Evolutionary conservation across 1,140 invertebrate genomes (phyloP).

Genomic region (Heterodera schachtii): DNA sequence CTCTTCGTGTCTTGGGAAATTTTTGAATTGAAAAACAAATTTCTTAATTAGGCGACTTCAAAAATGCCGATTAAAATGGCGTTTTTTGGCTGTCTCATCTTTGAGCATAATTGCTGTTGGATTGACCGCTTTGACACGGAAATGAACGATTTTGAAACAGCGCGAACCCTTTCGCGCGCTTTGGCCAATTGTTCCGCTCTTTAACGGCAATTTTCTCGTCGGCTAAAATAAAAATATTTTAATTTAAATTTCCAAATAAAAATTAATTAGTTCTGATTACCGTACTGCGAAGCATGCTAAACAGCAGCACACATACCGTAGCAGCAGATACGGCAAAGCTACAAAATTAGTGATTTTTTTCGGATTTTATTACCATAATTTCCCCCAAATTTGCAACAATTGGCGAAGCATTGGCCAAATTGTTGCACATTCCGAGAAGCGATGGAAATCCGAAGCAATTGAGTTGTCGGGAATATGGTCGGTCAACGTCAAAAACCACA

Average conservation of each 20-base stretch:
- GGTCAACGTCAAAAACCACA: too few species aligned
- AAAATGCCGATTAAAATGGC: too few species aligned
- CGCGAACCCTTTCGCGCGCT: conserved; percentile 44
- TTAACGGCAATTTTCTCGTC: neutral
- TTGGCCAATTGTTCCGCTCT: neutral
- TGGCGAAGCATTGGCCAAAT: too few species aligned
- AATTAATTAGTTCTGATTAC: neutral
- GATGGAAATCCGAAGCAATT: too few species aligned
- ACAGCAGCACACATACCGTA: conserved; percentile 43
- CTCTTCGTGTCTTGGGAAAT: too few species aligned
- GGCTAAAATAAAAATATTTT: neutral
- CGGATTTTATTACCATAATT: neutral
- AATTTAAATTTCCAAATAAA: too few species aligned
- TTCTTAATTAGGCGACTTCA: too few species aligned
- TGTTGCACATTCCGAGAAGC: too few species aligned
- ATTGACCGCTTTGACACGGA: conserved; percentile 2
- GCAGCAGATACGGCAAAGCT: conserved; percentile 51
- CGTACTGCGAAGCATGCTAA: conserved; percentile 6
- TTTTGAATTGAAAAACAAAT: too few species aligned
- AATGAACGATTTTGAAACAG: conserved; percentile 44
- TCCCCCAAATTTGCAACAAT: neutral
- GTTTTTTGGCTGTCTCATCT: too few species aligned
- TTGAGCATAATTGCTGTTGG: conserved; percentile 24
- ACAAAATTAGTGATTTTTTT: conserved; percentile 7
- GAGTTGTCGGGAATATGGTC: too few species aligned